Evolutionary conservation across 1,140 invertebrate species (phyloP), one percentile per base, ranked within the genome.

Genomic region (Phymorhynchus buccinoides): DNA sequence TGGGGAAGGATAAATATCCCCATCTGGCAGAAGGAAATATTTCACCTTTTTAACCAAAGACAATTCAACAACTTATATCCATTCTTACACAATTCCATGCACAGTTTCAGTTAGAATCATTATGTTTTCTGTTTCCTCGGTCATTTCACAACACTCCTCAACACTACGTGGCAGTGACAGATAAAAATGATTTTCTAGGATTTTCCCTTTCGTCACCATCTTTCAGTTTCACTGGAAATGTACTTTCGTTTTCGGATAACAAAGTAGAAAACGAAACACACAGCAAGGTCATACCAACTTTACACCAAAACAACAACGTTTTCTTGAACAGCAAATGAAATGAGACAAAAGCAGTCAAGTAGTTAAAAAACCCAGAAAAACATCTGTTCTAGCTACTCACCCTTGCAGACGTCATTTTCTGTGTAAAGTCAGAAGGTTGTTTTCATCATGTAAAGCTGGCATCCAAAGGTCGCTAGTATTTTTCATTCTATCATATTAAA

Each of bases 61-160:
- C 30, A 71, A n/a, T 22, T 7, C 18, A 71, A 71, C 7, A 42
- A 80, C 6, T 27, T 52, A 22, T 27, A 30, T 7, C 9, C 35
- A 9, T 27, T n/a, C 81, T 83, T 44, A 83, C 81, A 83, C 81
- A 44, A 71, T 73, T 30, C 81, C 81, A 44, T 83, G 66, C 39
- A 83, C 4, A 14, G 81, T 83, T 30, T 83, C 35, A 42, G 41
- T 83, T 42, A 83, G 35, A 18, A 41, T 35, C 81, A 83, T 83
- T 73, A 14, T 71, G 32, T 16, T 32, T 30, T 16, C 42, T 79
- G n/a, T 0, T 79, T 2, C 44, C 27, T 41, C 44, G 12, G 42
- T 79, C 42, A n/a, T 16, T 56, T 52, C 27, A 44, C 44, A 9
- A 73, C 71, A 73, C 3, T 1, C 12, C 30, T 32, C n/a, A 35